Evolutionary conservation across 2,797 vertebrate genomes (phyloP), one percentile per base, ranked within the genome.

Genomic region (Trichosurus vulpecula): DNA sequence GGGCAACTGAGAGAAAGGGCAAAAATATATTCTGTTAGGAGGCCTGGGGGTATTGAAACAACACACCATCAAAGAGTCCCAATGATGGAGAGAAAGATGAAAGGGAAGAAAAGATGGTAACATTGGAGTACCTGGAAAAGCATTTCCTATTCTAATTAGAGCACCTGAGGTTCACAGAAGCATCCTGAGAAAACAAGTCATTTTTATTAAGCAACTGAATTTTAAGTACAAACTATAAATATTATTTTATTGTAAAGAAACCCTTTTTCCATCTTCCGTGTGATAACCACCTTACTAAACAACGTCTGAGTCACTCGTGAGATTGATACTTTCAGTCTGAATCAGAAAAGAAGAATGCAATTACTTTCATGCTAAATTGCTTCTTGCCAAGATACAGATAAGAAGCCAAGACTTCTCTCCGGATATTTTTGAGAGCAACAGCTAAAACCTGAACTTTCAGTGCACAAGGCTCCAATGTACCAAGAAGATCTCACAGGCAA

Each of bases 201-300:
- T 95, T 96, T 27, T n/a, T 91, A 52, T 96, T 92, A 81, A 9
- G 16, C n/a, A 81, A 25, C 66, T 81, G 66, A 81, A 81, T 66
- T 95, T 52, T 56, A 47, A 74, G 35, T 74, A 31, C 13, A 27
- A 91, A 93, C 52, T 5, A 25, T 52, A 94, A 95, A n/a, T 52
- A n/a, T 52, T 41, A 29, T 90, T 94, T 94, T 58, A 55, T 66
- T 92, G 27, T 30, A 93, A 91, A 87, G n/a, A 9, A 10, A 4
- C 66, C 19, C 25, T 81, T 35, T 56, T 81, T 90, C 93, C 6
- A 22, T 66, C 74, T 66, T 51, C 61, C 47, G 53, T 92, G 92
- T 93, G 55, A 93, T 92, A 93, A 96, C 90, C 52, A 91, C 94
- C 92, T 90, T 74, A 47, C 61, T 16, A 92, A 27, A 29, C 29